Percentiles rank a stretch among this genome's conserved stretches.
phyloP scores from a whole-genome alignment of 2,113 vertebrate genomes.

The Ophiodon elongatus region DNA sequence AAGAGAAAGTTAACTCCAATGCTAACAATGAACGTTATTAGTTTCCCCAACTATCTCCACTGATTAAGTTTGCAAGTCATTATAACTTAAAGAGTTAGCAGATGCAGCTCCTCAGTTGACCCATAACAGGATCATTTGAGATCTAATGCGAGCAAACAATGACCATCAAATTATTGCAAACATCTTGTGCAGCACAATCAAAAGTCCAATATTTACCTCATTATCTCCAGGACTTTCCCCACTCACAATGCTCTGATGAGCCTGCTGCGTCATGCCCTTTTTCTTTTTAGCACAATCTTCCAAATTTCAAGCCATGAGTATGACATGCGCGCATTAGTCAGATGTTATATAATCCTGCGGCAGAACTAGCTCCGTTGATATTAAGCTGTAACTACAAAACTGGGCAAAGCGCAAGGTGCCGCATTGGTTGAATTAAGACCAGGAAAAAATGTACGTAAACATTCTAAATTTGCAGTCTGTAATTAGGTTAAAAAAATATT shows the following conservation, averaged over 20 bases:
- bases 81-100: constrained; percentile 25
- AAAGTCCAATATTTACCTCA: constrained; percentile 75
- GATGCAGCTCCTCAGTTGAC: constrained; percentile 20
- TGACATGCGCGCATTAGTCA: background rate
- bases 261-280: background rate
- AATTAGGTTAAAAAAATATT: background rate
- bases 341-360: constrained; percentile 1
- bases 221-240: constrained; percentile 44
- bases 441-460: background rate
- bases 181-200: constrained; percentile 61
- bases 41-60: constrained; percentile 19
- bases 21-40: constrained; percentile 19
- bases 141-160: constrained; percentile 70
- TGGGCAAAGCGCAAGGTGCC: background rate
- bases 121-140: constrained; percentile 57
- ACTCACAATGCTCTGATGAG: background rate
- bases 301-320: background rate
- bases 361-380: background rate
- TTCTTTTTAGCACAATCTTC: background rate
- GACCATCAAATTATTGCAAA: constrained; percentile 68
- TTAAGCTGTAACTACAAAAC: background rate
- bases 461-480: background rate
- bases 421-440: background rate
- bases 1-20: constrained; percentile 22
- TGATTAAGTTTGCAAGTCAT: constrained; percentile 56